Percentiles rank a stretch among this genome's conserved stretches.
Conservation (phyloP, 1,140 invertebrate genomes). For the Neoseiulus cucumeris region DNA sequence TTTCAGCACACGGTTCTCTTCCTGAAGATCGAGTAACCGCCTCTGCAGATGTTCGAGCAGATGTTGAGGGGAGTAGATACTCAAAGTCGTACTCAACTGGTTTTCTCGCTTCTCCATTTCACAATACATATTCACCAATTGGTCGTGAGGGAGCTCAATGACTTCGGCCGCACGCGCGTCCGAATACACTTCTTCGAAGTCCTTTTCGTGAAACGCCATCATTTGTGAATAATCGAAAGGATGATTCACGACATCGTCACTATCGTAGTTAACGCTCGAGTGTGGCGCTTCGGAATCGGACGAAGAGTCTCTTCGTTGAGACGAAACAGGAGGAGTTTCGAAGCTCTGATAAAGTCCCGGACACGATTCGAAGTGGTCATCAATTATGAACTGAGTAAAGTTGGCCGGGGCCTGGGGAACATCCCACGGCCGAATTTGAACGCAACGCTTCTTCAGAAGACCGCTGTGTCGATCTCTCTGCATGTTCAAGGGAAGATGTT, state of each 20-base stretch:
- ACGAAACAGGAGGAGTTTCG: not conserved
- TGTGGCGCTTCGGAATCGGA: not conserved
- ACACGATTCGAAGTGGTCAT: constrained; percentile 2
- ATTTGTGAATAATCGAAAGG: not conserved
- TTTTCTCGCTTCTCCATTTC: not conserved
- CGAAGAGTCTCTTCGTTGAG: not conserved
- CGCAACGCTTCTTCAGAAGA: constrained; percentile 1
- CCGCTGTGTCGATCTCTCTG: not conserved
- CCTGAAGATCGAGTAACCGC: not conserved
- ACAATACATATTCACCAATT: not conserved
- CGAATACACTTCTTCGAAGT: constrained; percentile 5
- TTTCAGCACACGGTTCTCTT: not conserved
- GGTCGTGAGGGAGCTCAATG: not conserved
- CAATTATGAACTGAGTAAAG: constrained; percentile 6
- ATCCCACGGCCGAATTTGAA: not conserved
- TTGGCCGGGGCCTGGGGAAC: not conserved
- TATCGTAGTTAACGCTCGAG: constrained; percentile 4
- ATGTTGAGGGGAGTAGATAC: constrained; percentile 3
- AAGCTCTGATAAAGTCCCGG: not conserved
- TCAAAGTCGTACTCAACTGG: not conserved
- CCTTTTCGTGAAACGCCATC: constrained; percentile 5
- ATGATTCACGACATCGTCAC: not conserved
- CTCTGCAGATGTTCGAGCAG: not conserved
- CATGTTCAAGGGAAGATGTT: not conserved
- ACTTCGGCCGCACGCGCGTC: not conserved